phyloP scores from a whole-genome alignment of 2,797 vertebrate genomes.

The Esox lucius region DNA sequence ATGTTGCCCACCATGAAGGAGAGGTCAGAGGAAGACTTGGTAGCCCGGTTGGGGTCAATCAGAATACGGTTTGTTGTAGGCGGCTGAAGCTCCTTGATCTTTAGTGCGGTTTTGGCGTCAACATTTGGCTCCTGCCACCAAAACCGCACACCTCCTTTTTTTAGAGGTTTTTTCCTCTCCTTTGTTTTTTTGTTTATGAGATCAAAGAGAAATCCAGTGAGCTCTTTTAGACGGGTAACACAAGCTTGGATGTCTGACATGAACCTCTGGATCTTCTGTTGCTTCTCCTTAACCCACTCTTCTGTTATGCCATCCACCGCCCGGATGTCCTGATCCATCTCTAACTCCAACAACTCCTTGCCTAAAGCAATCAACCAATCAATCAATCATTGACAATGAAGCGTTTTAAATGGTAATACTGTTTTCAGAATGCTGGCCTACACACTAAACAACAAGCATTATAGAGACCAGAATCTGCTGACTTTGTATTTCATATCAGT shows the following conservation, averaged over 20 bases:
- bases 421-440: no score
- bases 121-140: constrained; percentile 23
- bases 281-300: constrained; percentile 17
- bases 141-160: constrained; percentile 13
- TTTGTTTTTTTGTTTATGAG: background rate
- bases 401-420: no score
- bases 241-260: background rate
- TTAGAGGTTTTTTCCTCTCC: background rate
- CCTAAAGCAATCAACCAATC: no score
- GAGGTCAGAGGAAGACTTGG: constrained; percentile 5
- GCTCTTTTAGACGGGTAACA: background rate
- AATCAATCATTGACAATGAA: no score
- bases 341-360: no score
- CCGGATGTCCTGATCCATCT: no score
- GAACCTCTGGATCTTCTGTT: constrained; percentile 8
- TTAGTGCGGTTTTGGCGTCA: constrained; percentile 4
- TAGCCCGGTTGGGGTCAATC: background rate
- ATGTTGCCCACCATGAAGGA: constrained; percentile 19
- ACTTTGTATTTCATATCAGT: no score
- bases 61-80: constrained; percentile 4
- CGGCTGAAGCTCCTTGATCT: constrained; percentile 9
- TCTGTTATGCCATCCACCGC: background rate
- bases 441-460: no score
- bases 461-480: no score
- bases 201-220: constrained; percentile 1